Conservation (phyloP, 2,113 vertebrate genomes). For the Himantopus leucocephalus region DNA sequence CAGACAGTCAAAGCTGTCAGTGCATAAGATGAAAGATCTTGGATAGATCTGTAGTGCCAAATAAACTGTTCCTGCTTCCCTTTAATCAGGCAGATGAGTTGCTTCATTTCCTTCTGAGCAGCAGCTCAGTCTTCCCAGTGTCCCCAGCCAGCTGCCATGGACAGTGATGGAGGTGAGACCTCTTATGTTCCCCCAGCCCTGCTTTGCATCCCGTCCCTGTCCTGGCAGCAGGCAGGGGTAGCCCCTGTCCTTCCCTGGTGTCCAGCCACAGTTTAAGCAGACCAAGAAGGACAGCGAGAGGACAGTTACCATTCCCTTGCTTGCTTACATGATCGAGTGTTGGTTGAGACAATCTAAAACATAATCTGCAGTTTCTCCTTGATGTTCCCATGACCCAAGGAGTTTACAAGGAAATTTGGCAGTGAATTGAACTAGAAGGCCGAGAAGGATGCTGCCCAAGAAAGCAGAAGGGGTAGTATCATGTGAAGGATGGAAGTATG, state of each 20-base stretch:
- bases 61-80: background rate
- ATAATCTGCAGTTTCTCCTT: background rate
- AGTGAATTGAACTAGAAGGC: background rate
- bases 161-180: background rate
- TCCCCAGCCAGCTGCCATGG: background rate
- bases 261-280: background rate
- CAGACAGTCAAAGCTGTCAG: constrained; percentile 13
- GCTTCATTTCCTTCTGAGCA: background rate
- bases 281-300: background rate
- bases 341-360: background rate
- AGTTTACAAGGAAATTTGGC: background rate
- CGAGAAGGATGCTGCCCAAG: background rate
- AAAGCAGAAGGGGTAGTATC: background rate
- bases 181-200: background rate
- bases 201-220: background rate
- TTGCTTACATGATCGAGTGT: background rate
- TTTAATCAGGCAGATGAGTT: background rate
- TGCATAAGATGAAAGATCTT: background rate
- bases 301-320: background rate
- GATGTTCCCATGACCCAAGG: background rate
- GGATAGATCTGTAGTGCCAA: background rate
- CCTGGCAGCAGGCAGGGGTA: background rate
- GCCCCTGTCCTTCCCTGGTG: background rate
- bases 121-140: background rate
- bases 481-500: background rate